A percentile compares a stretch with the other conserved stretches of the same genome.
Evolutionary conservation across 2,888 invertebrate genomes (phyloP).

Genomic region (Drosophila atripex): DNA sequence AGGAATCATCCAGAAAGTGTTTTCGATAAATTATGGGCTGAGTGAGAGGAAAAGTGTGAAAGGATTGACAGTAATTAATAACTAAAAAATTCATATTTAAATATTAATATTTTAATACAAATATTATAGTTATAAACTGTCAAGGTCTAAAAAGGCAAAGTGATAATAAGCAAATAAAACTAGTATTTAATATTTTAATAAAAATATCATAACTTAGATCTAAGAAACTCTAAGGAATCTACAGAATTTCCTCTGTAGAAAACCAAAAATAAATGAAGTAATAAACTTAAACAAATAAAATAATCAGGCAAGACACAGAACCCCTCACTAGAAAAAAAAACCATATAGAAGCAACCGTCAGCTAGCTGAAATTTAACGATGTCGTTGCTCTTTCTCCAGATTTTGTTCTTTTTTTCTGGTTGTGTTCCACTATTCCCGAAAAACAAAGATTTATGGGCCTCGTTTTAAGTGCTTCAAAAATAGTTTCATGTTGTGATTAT

Average conservation of each 20-base stretch:
- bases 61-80: not conserved
- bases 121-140: too few relatives aligned
- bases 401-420: conserved; percentile 4
- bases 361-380: conserved; percentile 62
- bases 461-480: conserved; percentile 70
- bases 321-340: not conserved
- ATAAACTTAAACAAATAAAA: conserved; percentile 27
- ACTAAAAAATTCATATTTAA: not conserved
- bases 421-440: conserved; percentile 34
- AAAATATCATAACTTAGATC: too few relatives aligned
- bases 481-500: conserved; percentile 73
- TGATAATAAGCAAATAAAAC: too few relatives aligned
- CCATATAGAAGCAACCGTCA: not conserved
- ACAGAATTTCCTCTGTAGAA: not conserved
- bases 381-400: conserved; percentile 34
- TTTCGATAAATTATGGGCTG: conserved; percentile 1
- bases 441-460: conserved; percentile 64
- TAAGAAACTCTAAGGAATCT: not conserved
- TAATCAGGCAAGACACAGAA: conserved; percentile 19
- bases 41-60: conserved; percentile 32
- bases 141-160: too few relatives aligned
- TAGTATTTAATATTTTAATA: too few relatives aligned
- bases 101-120: too few relatives aligned
- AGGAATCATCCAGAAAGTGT: conserved; percentile 8
- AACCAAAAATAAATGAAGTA: conserved; percentile 25